phyloP scores from a whole-genome alignment of 1,140 invertebrate species.

The Aphaenogaster ashmeadi region DNA sequence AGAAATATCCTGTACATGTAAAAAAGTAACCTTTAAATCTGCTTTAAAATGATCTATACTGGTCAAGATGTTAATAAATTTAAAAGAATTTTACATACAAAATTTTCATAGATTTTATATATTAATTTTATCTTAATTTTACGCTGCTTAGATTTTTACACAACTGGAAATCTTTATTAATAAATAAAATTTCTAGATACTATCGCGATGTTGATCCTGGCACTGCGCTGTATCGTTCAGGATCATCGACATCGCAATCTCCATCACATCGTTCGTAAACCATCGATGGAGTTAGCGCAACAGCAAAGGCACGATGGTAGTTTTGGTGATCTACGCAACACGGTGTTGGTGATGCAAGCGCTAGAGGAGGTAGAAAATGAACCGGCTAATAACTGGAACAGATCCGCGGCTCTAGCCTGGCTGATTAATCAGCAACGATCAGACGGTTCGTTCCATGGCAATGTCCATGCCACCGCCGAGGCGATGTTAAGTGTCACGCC shows the following conservation, averaged over 20 bases:
- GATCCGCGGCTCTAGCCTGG: slow-evolving; percentile 91
- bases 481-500: slow-evolving; percentile 91
- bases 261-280: slow-evolving; percentile 92
- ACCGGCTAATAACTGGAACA: slow-evolving; percentile 91
- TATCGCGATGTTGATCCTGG: slow-evolving; percentile 94
- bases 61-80: too few species aligned
- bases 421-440: slow-evolving; percentile 91
- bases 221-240: slow-evolving; percentile 94
- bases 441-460: slow-evolving; percentile 93
- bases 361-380: slow-evolving; percentile 91
- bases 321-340: slow-evolving; percentile 94
- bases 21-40: too few species aligned
- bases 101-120: not conserved
- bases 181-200: slow-evolving; percentile 88
- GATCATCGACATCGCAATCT: slow-evolving; percentile 93
- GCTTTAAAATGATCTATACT: too few species aligned
- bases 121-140: not conserved
- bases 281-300: slow-evolving; percentile 91
- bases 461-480: slow-evolving; percentile 91
- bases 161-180: not conserved
- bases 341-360: slow-evolving; percentile 93
- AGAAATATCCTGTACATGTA: too few species aligned
- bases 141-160: not conserved
- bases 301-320: slow-evolving; percentile 93
- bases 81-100: not conserved